Conservation (phyloP, 1,140 invertebrate genomes). For the Pseudomyrmex pallidus region DNA sequence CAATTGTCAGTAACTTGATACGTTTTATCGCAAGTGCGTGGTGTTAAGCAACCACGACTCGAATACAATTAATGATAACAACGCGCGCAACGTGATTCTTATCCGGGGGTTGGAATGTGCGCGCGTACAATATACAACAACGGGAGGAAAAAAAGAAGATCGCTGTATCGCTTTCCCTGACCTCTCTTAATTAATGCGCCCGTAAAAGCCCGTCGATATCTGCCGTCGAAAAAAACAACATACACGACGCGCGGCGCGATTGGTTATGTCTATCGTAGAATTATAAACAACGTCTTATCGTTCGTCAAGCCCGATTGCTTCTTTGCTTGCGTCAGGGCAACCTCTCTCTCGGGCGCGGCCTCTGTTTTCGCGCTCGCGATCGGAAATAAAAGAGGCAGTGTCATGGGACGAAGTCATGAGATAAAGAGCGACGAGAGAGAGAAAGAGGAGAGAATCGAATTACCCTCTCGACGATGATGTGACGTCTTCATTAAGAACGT, state of each 20-base stretch:
- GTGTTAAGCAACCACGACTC: conserved; percentile 24
- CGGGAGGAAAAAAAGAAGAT: not conserved
- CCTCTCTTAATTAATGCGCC: conserved; percentile 57
- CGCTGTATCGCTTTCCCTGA: conserved; percentile 21
- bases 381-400: conserved; percentile 60
- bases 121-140: no score
- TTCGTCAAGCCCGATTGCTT: conserved; percentile 49
- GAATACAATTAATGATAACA: conserved; percentile 17
- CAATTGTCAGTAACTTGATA: conserved; percentile 13
- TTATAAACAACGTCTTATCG: conserved; percentile 61
- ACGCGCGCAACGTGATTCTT: not conserved
- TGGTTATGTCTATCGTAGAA: conserved; percentile 56
- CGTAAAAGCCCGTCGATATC: conserved; percentile 24
- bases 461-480: conserved; percentile 3
- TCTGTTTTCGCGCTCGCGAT: conserved; percentile 58
- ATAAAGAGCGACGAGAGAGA: conserved; percentile 33
- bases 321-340: conserved; percentile 59
- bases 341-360: conserved; percentile 19
- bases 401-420: conserved; percentile 13
- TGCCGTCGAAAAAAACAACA: conserved; percentile 16
- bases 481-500: conserved; percentile 32
- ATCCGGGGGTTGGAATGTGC: not conserved
- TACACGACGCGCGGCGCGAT: not conserved
- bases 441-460: conserved; percentile 11
- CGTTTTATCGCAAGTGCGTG: not conserved